Conservation (phyloP, 2,888 invertebrate genomes). For the Drosophila hamatofila region DNA sequence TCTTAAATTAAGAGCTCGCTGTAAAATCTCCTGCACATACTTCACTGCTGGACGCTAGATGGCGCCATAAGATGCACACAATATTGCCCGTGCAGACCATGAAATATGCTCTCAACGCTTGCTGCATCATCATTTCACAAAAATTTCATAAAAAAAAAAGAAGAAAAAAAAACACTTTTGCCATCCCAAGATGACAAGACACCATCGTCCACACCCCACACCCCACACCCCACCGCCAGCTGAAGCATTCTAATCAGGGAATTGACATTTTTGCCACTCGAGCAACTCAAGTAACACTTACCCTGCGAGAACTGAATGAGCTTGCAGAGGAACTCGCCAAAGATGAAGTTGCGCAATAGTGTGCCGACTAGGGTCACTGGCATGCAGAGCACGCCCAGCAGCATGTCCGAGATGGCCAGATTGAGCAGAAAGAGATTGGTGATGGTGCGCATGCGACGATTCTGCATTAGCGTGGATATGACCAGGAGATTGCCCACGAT, state of each 20-base stretch:
- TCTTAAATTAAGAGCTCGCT: too few species aligned
- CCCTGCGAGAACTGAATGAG: constrained; percentile 91
- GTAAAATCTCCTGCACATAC: too few species aligned
- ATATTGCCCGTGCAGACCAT: neutral
- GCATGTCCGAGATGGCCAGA: constrained; percentile 90
- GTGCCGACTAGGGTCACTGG: constrained; percentile 90
- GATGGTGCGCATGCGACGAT: constrained; percentile 92
- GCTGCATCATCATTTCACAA: too few species aligned
- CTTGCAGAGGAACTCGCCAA: constrained; percentile 90
- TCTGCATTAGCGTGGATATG: constrained; percentile 90
- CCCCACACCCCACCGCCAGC: neutral
- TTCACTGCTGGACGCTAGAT: neutral
- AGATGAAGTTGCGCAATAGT: constrained; percentile 89
- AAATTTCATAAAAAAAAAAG: too few species aligned
- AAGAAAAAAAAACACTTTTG: too few species aligned
- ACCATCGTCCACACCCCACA: too few species aligned
- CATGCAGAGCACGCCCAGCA: constrained; percentile 91
- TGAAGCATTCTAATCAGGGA: neutral
- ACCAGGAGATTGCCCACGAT: constrained; percentile 93
- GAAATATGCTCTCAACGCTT: too few species aligned
- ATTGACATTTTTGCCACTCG: too few species aligned
- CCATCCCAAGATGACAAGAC: too few species aligned
- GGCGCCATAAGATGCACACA: neutral
- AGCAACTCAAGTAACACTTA: constrained; percentile 84
- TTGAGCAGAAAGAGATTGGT: constrained; percentile 92